Evolutionary conservation across 1,140 invertebrate genomes (phyloP).

Genomic region (Diplogasteroides magnus): DNA sequence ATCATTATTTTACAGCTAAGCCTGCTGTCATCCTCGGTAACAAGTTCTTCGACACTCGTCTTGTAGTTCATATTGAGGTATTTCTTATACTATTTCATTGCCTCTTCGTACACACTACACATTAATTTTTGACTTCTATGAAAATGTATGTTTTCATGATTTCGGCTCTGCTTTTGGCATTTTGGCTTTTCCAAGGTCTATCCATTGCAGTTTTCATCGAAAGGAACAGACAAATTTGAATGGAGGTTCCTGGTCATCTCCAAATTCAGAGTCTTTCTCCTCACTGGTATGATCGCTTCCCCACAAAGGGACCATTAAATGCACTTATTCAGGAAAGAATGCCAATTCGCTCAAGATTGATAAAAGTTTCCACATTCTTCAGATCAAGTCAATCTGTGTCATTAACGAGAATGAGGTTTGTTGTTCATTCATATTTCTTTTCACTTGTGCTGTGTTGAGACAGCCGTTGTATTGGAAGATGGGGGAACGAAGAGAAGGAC

Average conservation of each 20-base stretch:
- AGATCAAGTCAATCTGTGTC: conserved; percentile 39
- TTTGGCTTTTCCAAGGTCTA: not conserved
- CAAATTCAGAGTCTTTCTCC: conserved; percentile 49
- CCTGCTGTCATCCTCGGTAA: conserved; percentile 45
- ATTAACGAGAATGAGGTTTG: conserved; percentile 29
- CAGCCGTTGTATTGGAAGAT: not conserved
- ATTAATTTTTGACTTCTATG: no score
- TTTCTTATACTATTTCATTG: no score
- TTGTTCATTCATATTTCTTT: not conserved
- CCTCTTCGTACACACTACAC: no score
- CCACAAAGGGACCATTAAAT: not conserved
- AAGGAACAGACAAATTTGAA: conserved; percentile 49
- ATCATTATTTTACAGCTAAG: conserved; percentile 41
- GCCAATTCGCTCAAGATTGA: conserved; percentile 44
- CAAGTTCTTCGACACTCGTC: conserved; percentile 50
- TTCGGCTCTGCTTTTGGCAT: no score
- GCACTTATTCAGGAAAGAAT: conserved; percentile 37
- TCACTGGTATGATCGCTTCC: conserved; percentile 7
- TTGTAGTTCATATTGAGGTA: conserved; percentile 35
- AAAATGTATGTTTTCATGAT: no score
- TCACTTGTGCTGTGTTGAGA: not conserved
- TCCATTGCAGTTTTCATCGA: conserved; percentile 1
- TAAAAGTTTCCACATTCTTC: conserved; percentile 45
- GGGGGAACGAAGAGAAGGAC: not conserved
- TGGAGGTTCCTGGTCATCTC: conserved; percentile 44